These are phyloP conservation scores for Adela reaumurella DNA, from an alignment of 2,888 invertebrate genomes.

Conservation along the genomic window DNA sequence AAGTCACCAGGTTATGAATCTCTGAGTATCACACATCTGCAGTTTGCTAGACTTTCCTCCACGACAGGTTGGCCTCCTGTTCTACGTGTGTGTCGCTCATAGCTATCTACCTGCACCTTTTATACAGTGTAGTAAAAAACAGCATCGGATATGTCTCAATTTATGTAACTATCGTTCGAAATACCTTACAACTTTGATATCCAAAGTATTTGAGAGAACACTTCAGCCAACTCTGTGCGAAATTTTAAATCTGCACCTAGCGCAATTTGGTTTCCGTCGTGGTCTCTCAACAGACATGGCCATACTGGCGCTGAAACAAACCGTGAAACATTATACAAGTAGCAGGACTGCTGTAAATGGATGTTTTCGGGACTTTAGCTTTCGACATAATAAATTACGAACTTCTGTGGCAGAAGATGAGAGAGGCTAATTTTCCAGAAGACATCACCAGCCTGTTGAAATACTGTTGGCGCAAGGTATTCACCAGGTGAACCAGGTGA, in stretches of 20 bases:
- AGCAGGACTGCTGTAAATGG: neutral
- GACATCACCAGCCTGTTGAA: neutral
- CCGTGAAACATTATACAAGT: neutral
- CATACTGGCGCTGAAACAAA: neutral
- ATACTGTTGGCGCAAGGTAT: no score
- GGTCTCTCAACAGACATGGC: conserved; percentile 1
- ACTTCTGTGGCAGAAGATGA: conserved; percentile 1
- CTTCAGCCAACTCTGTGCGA: neutral
- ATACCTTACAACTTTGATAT: conserved; percentile 1
- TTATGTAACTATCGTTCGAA: conserved; percentile 2
- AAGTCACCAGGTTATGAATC: conserved; percentile 1
- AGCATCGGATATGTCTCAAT: conserved; percentile 2
- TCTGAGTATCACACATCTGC: conserved; percentile 3
- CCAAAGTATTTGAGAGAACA: neutral
- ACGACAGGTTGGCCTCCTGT: neutral
- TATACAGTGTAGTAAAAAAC: conserved; percentile 2
- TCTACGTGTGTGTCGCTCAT: conserved; percentile 2
- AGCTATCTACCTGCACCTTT: conserved; percentile 1
- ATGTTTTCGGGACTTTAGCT: neutral
- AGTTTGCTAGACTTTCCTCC: neutral
- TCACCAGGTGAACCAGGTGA: conserved; percentile 4
- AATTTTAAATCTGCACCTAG: neutral
- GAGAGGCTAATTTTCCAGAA: neutral
- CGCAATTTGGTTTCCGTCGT: conserved; percentile 2
- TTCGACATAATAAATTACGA: conserved; percentile 1